Percentiles rank a stretch among this genome's conserved stretches.
Evolutionary conservation across 1,140 invertebrate species (phyloP).

Genomic region (Nymphalis io): DNA sequence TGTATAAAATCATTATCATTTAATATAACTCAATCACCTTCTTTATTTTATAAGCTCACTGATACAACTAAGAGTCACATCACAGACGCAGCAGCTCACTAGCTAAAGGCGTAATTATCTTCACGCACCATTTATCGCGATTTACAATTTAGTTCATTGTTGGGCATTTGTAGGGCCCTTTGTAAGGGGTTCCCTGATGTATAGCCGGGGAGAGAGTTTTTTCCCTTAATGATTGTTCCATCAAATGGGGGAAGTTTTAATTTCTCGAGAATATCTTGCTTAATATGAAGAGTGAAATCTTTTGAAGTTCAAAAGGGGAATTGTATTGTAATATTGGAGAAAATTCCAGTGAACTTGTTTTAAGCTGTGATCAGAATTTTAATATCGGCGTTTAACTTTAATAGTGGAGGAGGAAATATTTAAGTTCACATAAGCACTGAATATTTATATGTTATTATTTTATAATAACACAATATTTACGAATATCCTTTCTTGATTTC

Average conservation of each 20-base stretch:
- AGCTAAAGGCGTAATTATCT: constrained; percentile 50
- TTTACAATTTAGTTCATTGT: constrained; percentile 50
- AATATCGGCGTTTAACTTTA: too few relatives aligned
- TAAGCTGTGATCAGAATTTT: neutral
- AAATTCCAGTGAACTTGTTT: neutral
- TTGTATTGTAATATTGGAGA: neutral
- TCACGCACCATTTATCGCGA: constrained; percentile 57
- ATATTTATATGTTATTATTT: too few relatives aligned
- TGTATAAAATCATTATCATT: too few relatives aligned
- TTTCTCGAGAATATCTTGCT: constrained; percentile 8
- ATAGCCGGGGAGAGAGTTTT: constrained; percentile 1
- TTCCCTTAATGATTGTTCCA: constrained; percentile 11
- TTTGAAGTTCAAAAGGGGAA: constrained; percentile 8
- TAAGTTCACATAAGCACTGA: too few relatives aligned
- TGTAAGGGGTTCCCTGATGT: constrained; percentile 11
- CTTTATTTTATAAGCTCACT: too few relatives aligned
- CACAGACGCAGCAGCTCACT: neutral
- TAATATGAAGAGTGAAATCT: constrained; percentile 11
- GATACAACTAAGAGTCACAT: too few relatives aligned
- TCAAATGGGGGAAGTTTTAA: constrained; percentile 14
- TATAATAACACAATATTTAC: too few relatives aligned
- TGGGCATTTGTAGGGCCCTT: constrained; percentile 9
- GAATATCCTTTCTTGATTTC: too few relatives aligned
- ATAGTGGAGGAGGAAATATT: too few relatives aligned
- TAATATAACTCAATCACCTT: too few relatives aligned